phyloP scores from a whole-genome alignment of 2,797 vertebrate species.

The Echeneis naucrates region DNA sequence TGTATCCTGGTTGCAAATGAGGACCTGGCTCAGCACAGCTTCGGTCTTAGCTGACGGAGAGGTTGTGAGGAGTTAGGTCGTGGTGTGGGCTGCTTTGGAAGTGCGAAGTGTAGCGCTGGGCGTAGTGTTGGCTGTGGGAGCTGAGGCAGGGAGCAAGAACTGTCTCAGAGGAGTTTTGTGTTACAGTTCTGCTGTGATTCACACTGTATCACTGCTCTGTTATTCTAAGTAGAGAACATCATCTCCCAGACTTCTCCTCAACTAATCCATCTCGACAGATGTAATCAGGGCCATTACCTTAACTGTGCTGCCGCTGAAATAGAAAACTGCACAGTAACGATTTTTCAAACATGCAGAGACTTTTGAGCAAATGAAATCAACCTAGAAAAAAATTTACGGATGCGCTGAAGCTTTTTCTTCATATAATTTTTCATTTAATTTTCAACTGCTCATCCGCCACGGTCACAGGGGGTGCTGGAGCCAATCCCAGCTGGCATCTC shows the following conservation, averaged over 20 bases:
- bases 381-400: conserved; percentile 36
- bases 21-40: conserved; percentile 46
- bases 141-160: conserved; percentile 31
- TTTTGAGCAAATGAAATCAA: conserved; percentile 54
- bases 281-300: conserved; percentile 62
- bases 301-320: conserved; percentile 58
- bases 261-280: conserved; percentile 67
- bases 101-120: conserved; percentile 46
- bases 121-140: conserved; percentile 52
- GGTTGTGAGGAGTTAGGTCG: conserved; percentile 40
- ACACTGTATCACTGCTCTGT: conserved; percentile 63
- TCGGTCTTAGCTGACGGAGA: conserved; percentile 41
- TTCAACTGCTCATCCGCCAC: too few species aligned
- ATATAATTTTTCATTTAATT: too few species aligned
- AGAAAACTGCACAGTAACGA: conserved; percentile 57
- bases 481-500: too few species aligned
- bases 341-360: conserved; percentile 50
- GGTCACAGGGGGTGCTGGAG: too few species aligned
- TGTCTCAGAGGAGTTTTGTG: conserved; percentile 64
- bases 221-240: conserved; percentile 60
- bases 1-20: conserved; percentile 54
- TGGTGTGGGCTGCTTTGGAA: conserved; percentile 37
- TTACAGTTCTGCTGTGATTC: conserved; percentile 65
- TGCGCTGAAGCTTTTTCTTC: conserved; percentile 17
- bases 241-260: conserved; percentile 53